These are phyloP conservation scores for Encarsia formosa DNA, from an alignment of 2,888 invertebrate species.

Conservation along the genomic window DNA sequence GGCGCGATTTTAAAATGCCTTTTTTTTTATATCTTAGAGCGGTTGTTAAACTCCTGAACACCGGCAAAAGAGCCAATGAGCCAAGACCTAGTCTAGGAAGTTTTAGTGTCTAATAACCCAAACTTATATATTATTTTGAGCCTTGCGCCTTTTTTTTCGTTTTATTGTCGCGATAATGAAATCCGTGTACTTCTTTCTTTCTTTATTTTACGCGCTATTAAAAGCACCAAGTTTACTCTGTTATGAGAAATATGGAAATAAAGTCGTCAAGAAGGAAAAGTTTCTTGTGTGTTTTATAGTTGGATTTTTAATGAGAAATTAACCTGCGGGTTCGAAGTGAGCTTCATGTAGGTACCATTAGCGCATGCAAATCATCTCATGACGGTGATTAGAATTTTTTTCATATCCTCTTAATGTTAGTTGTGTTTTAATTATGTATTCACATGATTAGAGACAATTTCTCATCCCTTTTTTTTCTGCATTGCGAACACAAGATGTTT, in stretches of 20 bases:
- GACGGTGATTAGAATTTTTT: too few species aligned
- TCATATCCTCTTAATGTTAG: too few species aligned
- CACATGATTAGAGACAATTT: too few species aligned
- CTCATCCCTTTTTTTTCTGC: too few species aligned
- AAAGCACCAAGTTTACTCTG: slow-evolving; percentile 3
- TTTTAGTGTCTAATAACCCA: slow-evolving; percentile 18
- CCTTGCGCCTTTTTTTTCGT: slow-evolving; percentile 3
- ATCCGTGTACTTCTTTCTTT: slow-evolving; percentile 12
- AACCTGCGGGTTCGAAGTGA: too few species aligned
- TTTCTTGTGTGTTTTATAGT: not conserved
- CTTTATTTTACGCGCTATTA: slow-evolving; percentile 20
- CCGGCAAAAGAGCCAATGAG: slow-evolving; percentile 32
- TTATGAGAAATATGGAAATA: slow-evolving; percentile 21
- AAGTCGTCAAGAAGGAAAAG: slow-evolving; percentile 1
- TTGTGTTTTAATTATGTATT: too few species aligned
- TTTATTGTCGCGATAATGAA: slow-evolving; percentile 24
- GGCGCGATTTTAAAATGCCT: not conserved
- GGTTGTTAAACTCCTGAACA: slow-evolving; percentile 34
- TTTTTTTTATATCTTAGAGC: slow-evolving; percentile 32
- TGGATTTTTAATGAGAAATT: too few species aligned
- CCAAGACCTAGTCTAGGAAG: slow-evolving; percentile 10
- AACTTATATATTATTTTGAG: slow-evolving; percentile 19
- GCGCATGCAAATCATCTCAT: too few species aligned
- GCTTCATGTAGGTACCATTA: too few species aligned
- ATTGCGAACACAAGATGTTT: too few species aligned